Evolutionary conservation across 2,113 vertebrate species (phyloP), one percentile per base, ranked within the genome.

Genomic region (Ramphastos sulfuratus): DNA sequence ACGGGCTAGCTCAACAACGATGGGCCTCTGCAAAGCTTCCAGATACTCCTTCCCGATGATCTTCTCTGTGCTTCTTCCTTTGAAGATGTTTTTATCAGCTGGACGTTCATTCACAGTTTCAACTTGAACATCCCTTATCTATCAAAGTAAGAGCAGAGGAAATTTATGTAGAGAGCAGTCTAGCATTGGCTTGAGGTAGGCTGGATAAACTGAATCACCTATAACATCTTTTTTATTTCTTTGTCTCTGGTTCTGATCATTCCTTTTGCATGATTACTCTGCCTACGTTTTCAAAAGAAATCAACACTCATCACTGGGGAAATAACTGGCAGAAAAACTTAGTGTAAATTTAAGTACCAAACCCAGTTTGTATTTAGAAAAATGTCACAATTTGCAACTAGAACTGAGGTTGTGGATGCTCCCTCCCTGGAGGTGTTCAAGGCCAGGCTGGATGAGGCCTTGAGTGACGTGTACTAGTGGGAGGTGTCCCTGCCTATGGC

Each of bases 111-210:
- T 97, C 50, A 95, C 97, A 73, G 97, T 98, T 94, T 98, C 98
- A 7, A 99, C 92, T 77, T 96, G 97, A 93, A 99, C 97, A 75
- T 99, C 98, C 58, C 97, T 98, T 67, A 99, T 98, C 99, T 99
- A 92, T 54, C 58, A 90, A 94, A 87, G 72, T 28, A 78, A 96
- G 95, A 46, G 13, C 50, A 96, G 67, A 96, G 24, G 93, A 93
- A 92, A 95, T 60, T 20, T 9, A 46, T 35, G 12, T 52, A 94
- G 39, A 66, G 17, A 73, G 28, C 33, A 84, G 28, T 24, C 19
- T 46, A 80, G 39, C 50, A 73, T 12, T 82, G 50, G 10, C 58
- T 48, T 86, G 37, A 33, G 21, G 13, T 39, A 78, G 35, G n/a
- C 7, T 67, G 42, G n/a, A 67, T 19, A 81, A 35, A 74, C 19